These are phyloP conservation scores for Gallinago nigripennis DNA, from an alignment of 2,797 vertebrate species.

Conservation along the genomic window DNA sequence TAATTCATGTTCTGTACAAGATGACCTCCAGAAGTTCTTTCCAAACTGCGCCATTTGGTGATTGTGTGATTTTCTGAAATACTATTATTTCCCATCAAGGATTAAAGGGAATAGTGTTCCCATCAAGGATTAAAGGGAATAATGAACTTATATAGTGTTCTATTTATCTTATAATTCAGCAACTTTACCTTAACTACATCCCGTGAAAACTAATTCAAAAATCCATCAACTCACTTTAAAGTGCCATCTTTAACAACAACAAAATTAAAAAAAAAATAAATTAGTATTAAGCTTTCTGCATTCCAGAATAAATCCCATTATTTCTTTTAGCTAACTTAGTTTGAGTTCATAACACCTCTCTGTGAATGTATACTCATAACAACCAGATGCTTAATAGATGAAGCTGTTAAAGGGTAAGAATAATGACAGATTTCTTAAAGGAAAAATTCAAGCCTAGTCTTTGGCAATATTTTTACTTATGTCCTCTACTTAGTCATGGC, in stretches of 20 bases:
- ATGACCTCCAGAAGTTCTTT: not conserved
- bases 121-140: not conserved
- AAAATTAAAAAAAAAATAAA: not conserved
- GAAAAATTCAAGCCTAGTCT: not conserved
- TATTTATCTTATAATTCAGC: not conserved
- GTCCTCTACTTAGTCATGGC: not conserved
- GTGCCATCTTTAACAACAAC: not conserved
- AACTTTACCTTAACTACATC: not conserved
- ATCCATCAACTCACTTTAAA: not conserved
- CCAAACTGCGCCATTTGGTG: not conserved
- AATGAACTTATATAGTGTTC: not conserved
- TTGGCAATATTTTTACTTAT: not conserved
- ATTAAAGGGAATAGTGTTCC: not conserved
- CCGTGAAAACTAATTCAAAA: not conserved
- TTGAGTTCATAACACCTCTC: not conserved
- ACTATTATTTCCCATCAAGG: not conserved
- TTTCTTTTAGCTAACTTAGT: not conserved
- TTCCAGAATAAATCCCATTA: not conserved
- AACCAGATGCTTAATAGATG: not conserved
- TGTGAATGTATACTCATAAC: not conserved
- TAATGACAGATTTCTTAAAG: not conserved
- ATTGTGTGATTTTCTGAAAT: not conserved
- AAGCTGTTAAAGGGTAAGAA: not conserved
- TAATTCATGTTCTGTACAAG: not conserved
- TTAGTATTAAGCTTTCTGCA: not conserved